A percentile compares a stretch with the other conserved stretches of the same genome.
Evolutionary conservation across 2,113 vertebrate species (phyloP).

Genomic region (Rhinoderma darwinii): DNA sequence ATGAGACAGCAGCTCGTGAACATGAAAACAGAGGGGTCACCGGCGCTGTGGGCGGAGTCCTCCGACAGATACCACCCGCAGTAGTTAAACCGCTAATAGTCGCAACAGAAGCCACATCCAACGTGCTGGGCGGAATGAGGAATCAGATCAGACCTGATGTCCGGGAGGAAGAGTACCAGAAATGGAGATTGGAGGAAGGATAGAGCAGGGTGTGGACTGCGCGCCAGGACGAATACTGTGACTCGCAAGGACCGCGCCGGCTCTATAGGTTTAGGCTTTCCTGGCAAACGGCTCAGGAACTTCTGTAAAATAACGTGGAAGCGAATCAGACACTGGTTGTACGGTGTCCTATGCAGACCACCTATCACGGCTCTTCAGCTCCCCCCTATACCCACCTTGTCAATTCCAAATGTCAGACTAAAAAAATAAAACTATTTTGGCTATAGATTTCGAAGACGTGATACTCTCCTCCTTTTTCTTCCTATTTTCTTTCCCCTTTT

Average conservation of each 20-base stretch:
- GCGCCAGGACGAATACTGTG: slow-evolving; percentile 10
- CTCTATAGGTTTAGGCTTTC: not conserved
- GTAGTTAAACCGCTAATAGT: slow-evolving; percentile 96
- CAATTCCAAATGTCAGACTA: not conserved
- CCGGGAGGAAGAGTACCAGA: slow-evolving; percentile 96
- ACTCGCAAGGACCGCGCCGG: slow-evolving; percentile 50
- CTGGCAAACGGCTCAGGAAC: slow-evolving; percentile 71
- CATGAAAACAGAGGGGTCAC: slow-evolving; percentile 97
- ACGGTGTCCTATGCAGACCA: not conserved
- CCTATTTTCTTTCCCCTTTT: not conserved
- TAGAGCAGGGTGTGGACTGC: slow-evolving; percentile 64
- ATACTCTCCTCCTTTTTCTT: not conserved
- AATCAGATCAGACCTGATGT: slow-evolving; percentile 97
- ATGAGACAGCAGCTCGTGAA: slow-evolving; percentile 92
- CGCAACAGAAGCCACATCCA: slow-evolving; percentile 95
- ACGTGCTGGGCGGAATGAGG: slow-evolving; percentile 95
- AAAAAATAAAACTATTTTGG: slow-evolving; percentile 10
- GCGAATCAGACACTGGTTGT: not conserved
- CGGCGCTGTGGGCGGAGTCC: slow-evolving; percentile 93
- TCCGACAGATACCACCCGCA: slow-evolving; percentile 92
- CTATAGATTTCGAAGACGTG: slow-evolving; percentile 58
- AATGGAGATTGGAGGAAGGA: slow-evolving; percentile 91
- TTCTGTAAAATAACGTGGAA: too few relatives aligned
- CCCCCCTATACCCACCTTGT: not conserved
- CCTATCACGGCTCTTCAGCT: slow-evolving; percentile 2